phyloP scores from a whole-genome alignment of 2,113 vertebrate genomes.

The Glareola pratincola region DNA sequence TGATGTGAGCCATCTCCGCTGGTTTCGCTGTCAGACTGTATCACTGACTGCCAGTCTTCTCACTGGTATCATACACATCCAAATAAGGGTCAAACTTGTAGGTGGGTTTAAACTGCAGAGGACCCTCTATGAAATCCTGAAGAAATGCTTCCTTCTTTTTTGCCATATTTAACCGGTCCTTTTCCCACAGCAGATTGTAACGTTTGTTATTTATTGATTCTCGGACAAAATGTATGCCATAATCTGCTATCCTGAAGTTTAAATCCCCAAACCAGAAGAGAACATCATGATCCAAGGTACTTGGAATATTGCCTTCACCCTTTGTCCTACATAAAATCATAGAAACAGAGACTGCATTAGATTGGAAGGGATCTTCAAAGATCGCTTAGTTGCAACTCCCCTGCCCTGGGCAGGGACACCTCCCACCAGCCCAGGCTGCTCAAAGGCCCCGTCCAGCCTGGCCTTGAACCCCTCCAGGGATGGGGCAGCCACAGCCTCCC shows the following conservation, averaged over 20 bases:
- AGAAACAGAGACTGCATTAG: neutral
- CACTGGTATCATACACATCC: conserved; percentile 86
- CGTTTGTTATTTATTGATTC: too few species aligned
- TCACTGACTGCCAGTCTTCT: too few species aligned
- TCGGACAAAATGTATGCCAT: too few species aligned
- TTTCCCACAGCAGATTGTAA: too few species aligned
- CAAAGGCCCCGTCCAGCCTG: neutral
- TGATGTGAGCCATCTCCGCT: neutral
- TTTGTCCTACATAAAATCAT: neutral
- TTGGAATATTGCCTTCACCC: too few species aligned
- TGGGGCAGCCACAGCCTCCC: neutral
- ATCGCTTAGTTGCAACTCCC: neutral
- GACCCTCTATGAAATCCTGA: conserved; percentile 90
- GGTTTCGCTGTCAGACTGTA: neutral
- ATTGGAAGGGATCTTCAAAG: neutral
- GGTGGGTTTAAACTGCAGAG: conserved; percentile 88
- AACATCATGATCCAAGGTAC: too few species aligned
- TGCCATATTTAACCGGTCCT: conserved; percentile 88
- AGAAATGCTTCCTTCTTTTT: conserved; percentile 86
- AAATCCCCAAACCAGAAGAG: too few species aligned
- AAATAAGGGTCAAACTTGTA: conserved; percentile 92
- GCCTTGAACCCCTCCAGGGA: neutral
- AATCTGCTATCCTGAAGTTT: too few species aligned
- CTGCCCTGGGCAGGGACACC: neutral
- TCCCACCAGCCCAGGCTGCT: neutral